Evolutionary conservation across 2,888 invertebrate species (phyloP).

Genomic region (Mesorhabditis sp.): DNA sequence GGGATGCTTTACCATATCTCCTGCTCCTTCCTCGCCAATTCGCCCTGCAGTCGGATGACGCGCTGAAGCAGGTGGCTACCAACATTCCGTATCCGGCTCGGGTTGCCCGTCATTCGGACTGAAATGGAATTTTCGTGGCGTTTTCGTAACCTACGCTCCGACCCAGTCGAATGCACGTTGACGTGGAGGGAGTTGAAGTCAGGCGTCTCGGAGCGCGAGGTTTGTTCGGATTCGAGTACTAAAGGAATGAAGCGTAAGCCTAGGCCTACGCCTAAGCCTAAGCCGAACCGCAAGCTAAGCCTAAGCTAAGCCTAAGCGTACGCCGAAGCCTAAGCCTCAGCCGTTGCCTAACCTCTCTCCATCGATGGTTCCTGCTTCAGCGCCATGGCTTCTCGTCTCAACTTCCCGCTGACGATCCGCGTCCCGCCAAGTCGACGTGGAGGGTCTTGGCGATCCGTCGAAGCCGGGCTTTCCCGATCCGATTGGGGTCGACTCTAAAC

Average conservation of each 20-base stretch:
- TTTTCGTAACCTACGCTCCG: not conserved
- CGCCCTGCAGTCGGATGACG: not conserved
- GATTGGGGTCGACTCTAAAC: not conserved
- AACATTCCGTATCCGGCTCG: not conserved
- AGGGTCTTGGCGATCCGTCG: no score
- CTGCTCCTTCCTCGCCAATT: conserved; percentile 4
- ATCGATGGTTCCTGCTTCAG: no score
- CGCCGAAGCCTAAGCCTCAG: no score
- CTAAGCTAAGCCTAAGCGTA: no score
- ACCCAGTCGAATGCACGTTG: conserved; percentile 4
- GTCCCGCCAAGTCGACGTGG: not conserved
- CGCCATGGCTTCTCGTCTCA: no score
- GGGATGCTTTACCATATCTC: not conserved
- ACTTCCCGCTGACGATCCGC: not conserved
- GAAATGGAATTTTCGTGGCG: not conserved
- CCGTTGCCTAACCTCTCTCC: no score
- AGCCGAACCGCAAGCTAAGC: no score
- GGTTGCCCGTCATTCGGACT: not conserved
- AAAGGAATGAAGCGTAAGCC: no score
- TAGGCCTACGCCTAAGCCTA: no score
- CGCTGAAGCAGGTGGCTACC: not conserved
- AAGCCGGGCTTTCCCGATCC: not conserved
- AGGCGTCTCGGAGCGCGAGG: not conserved
- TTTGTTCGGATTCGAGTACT: not conserved
- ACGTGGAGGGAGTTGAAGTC: not conserved